Evolutionary conservation across 1,140 invertebrate genomes (phyloP), one percentile per base, ranked within the genome.

Genomic region (honey bee (Apis mellifera)): DNA sequence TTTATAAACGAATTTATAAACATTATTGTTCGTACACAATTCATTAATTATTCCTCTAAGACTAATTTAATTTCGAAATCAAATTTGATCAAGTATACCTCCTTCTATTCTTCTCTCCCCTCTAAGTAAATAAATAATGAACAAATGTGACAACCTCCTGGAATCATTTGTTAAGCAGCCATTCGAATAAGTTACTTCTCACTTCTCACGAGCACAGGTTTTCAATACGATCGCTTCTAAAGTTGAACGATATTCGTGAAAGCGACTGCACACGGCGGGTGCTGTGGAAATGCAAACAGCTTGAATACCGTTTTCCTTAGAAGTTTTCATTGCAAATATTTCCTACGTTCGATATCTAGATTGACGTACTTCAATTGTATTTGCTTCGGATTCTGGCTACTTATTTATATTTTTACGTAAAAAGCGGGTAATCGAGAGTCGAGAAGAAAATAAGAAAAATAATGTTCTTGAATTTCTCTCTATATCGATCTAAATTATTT

Each of bases 281-380:
- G 26, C 52, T 50, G 52, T 62, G 72, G 86, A 80, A 87, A 84
- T 59, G 72, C 72, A 86, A 87, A 87, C 60, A 85, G 54, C 68
- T 50, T 23, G 85, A 55, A 52, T 80, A 68, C 68, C n/a, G 64
- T 65, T 85, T 69, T 86, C 77, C 68, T 74, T 23, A 66, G 5
- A 75, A 86, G 72, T 86, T 86, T 84, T 71, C 62, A 78, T 86
- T 79, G 68, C 77, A 60, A 73, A 74, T 80, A 87, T 87, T 73
- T 83, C 68, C 68, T 59, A 62, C 59, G 86, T 84, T 80, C 75
- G 82, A 84, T 85, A 77, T 71, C 70, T 77, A 69, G 66, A 78
- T 86, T 62, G 76, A 76, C 76, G 64, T 52, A 69, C 64, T 75
- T 83, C 68, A 50, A 57, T 26, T 74, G 62, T 62, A 42, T 69